Percentiles rank a stretch among this genome's conserved stretches.
Conservation (phyloP, 2,797 vertebrate genomes). For the Psittacula echo region DNA sequence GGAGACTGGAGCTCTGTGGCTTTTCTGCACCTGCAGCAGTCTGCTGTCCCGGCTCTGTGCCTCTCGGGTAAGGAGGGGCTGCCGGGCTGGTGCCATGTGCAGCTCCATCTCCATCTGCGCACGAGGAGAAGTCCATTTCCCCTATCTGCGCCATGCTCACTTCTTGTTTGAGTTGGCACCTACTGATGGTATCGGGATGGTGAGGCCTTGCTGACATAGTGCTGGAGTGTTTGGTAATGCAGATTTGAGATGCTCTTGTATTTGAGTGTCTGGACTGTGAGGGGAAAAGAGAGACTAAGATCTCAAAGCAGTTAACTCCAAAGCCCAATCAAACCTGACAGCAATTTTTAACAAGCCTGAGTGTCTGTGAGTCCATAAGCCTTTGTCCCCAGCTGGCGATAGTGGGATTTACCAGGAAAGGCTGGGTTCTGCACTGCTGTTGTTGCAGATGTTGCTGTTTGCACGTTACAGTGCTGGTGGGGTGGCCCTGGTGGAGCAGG, state of each 20-base stretch:
- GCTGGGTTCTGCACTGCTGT: background rate
- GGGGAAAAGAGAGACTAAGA: background rate
- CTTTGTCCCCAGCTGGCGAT: background rate
- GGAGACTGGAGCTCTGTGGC: background rate
- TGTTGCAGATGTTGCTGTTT: background rate
- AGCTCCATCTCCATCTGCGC: background rate
- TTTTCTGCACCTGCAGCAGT: conserved; percentile 58
- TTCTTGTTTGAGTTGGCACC: conserved; percentile 45
- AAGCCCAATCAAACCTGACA: background rate
- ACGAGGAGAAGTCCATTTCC: background rate
- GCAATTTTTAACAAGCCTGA: background rate
- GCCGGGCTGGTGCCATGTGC: background rate
- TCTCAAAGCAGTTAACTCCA: background rate
- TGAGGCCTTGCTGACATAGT: background rate
- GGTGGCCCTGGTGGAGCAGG: background rate
- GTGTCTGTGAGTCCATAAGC: background rate
- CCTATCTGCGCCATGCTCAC: accelerated
- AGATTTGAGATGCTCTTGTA: background rate
- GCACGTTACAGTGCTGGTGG: background rate
- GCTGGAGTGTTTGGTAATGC: accelerated
- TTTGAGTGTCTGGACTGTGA: background rate
- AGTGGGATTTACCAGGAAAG: background rate
- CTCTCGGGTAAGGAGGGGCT: conserved; percentile 7
- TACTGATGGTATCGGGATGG: accelerated
- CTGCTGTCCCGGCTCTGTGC: background rate